Evolutionary conservation across 2,888 invertebrate species (phyloP).

Genomic region (Drosophila rellima): DNA sequence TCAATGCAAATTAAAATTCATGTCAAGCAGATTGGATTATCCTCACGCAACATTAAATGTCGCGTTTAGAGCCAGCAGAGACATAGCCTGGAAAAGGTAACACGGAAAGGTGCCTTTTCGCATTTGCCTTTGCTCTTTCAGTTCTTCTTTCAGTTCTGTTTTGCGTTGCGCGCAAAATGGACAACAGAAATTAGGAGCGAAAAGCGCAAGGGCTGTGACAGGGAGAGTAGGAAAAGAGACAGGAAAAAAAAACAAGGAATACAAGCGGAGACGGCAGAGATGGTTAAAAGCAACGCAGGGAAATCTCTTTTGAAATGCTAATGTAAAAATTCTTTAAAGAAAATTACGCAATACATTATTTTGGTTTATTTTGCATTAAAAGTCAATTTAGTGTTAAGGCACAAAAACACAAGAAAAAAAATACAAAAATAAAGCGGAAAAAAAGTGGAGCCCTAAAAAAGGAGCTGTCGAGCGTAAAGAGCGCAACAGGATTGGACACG

Average conservation of each 20-base stretch:
- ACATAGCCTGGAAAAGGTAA: constrained; percentile 18
- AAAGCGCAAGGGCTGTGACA: constrained; percentile 19
- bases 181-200: constrained; percentile 60
- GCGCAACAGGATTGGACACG: constrained; percentile 76
- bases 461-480: constrained; percentile 68
- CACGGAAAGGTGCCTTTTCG: constrained; percentile 64
- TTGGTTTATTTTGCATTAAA: constrained; percentile 83
- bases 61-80: constrained; percentile 64
- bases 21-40: constrained; percentile 83
- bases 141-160: constrained; percentile 24
- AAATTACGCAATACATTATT: constrained; percentile 83
- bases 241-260: constrained; percentile 34
- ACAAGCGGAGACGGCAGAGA: constrained; percentile 11
- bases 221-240: constrained; percentile 4
- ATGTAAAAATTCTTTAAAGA: constrained; percentile 82
- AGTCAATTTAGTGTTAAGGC: constrained; percentile 83
- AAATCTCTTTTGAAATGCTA: constrained; percentile 83
- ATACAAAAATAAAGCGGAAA: constrained; percentile 35
- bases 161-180: constrained; percentile 49
- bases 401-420: constrained; percentile 32
- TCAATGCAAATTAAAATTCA: constrained; percentile 83
- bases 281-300: constrained; percentile 52
- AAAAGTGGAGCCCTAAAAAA: constrained; percentile 61
- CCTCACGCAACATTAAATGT: constrained; percentile 81
- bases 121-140: constrained; percentile 21